Percentiles rank a stretch among this genome's conserved stretches.
Evolutionary conservation across 1,140 invertebrate genomes (phyloP).

Genomic region (Neodiprion pinetum): DNA sequence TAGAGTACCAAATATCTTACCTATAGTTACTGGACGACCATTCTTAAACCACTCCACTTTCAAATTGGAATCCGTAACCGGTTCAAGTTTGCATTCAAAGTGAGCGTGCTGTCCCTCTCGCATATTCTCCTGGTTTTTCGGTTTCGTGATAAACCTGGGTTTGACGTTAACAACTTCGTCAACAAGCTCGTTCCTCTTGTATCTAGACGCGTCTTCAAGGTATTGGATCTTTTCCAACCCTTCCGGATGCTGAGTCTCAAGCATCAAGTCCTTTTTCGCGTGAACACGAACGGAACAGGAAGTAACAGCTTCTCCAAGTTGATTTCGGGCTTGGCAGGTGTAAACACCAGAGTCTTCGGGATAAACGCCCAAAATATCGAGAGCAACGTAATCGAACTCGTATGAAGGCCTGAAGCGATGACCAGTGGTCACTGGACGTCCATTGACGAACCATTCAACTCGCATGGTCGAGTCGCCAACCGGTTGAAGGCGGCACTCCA

Average conservation of each 20-base stretch:
- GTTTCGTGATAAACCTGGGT: slow-evolving; percentile 84
- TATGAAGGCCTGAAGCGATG: slow-evolving; percentile 95
- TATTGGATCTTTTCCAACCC: slow-evolving; percentile 91
- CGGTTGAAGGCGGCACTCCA: slow-evolving; percentile 92
- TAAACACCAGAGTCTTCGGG: slow-evolving; percentile 97
- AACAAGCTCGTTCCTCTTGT: slow-evolving; percentile 80
- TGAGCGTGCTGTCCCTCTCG: slow-evolving; percentile 93
- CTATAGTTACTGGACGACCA: slow-evolving; percentile 84
- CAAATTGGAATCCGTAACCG: slow-evolving; percentile 92
- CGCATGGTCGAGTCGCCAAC: slow-evolving; percentile 94
- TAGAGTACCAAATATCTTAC: slow-evolving; percentile 50
- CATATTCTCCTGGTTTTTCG: slow-evolving; percentile 84
- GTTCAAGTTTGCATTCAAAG: slow-evolving; percentile 97
- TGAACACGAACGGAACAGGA: slow-evolving; percentile 87
- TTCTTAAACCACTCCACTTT: slow-evolving; percentile 96
- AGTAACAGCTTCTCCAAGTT: slow-evolving; percentile 92
- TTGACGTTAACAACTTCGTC: slow-evolving; percentile 85
- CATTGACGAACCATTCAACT: slow-evolving; percentile 98
- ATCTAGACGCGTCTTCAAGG: slow-evolving; percentile 85
- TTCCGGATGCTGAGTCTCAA: slow-evolving; percentile 86
- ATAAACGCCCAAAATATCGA: slow-evolving; percentile 95
- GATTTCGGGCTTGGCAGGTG: slow-evolving; percentile 90
- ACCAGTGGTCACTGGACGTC: slow-evolving; percentile 84
- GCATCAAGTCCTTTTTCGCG: slow-evolving; percentile 84
- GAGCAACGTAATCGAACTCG: slow-evolving; percentile 96